A percentile compares a stretch with the other conserved stretches of the same genome.
phyloP scores from a whole-genome alignment of 1,140 invertebrate genomes.

The Meloidogyne chitwoodi region DNA sequence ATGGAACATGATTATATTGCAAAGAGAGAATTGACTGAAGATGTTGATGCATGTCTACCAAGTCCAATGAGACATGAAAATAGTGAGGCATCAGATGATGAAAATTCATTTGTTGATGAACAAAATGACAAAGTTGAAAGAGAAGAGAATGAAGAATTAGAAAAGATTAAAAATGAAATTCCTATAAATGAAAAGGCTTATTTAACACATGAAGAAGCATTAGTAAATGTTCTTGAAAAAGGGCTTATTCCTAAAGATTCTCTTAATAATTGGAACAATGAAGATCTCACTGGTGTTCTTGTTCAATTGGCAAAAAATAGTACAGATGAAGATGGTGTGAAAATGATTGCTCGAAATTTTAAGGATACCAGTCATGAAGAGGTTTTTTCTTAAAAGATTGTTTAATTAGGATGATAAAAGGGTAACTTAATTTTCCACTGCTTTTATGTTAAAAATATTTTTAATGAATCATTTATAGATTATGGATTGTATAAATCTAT shows the following conservation, averaged over 20 bases:
- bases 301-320: background rate
- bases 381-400: background rate
- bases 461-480: background rate
- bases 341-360: constrained; percentile 3
- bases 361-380: constrained; percentile 8
- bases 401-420: background rate
- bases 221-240: background rate
- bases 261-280: background rate
- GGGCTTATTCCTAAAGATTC: background rate
- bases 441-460: no score
- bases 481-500: background rate
- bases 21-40: background rate
- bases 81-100: background rate
- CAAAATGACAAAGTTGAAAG: background rate
- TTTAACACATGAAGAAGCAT: background rate
- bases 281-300: background rate
- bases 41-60: background rate
- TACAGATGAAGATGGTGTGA: constrained; percentile 8
- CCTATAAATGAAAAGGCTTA: background rate
- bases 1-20: background rate
- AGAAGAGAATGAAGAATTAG: background rate
- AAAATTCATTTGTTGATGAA: background rate
- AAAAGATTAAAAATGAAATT: background rate
- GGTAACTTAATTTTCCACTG: no score
- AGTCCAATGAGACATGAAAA: background rate